These are phyloP conservation scores for Oscheius myriophilus DNA, from an alignment of 2,888 invertebrate genomes.

Conservation along the genomic window DNA sequence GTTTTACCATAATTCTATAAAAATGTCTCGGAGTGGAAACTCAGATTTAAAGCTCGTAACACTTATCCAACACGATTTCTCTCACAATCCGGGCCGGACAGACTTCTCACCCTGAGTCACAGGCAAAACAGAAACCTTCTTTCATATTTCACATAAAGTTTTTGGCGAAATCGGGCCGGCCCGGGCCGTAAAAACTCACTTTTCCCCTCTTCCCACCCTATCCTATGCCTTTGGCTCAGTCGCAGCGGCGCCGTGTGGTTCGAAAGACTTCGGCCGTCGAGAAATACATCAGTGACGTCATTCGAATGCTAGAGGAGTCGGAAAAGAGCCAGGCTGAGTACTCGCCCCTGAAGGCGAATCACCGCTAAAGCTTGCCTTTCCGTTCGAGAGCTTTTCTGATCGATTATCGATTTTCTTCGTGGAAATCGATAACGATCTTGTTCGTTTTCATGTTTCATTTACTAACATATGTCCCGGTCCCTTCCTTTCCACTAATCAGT, in stretches of 20 bases:
- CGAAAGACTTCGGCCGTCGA: conserved; percentile 32
- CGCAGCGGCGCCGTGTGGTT: conserved; percentile 17
- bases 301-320: conserved; percentile 41
- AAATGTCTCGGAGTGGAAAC: too few relatives aligned
- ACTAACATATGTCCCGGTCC: background rate
- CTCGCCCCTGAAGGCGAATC: conserved; percentile 4
- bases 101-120: background rate
- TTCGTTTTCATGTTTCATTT: background rate
- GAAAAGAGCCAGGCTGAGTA: conserved; percentile 30
- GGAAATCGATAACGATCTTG: too few relatives aligned
- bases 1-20: too few relatives aligned
- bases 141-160: too few relatives aligned
- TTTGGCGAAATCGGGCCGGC: too few relatives aligned
- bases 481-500: conserved; percentile 5
- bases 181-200: background rate
- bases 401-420: too few relatives aligned
- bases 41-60: too few relatives aligned
- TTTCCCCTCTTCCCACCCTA: background rate
- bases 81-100: background rate
- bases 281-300: conserved; percentile 48
- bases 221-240: background rate
- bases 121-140: too few relatives aligned
- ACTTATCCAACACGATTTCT: too few relatives aligned
- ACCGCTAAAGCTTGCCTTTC: background rate
- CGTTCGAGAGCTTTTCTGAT: background rate